Conservation (phyloP, 2,113 vertebrate genomes). For the Microtus ochrogaster region DNA sequence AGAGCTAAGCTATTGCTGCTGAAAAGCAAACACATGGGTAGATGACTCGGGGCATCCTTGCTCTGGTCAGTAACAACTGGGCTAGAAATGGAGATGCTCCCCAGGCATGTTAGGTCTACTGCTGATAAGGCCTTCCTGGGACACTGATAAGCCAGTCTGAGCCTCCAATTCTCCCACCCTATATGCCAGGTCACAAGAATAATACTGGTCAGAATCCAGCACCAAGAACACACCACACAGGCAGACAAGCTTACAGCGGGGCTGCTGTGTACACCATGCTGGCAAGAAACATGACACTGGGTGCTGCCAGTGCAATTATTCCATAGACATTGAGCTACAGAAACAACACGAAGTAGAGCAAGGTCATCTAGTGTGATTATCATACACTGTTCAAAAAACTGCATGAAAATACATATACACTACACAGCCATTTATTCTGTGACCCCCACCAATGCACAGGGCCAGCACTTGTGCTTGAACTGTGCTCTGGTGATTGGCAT, state of each 20-base stretch:
- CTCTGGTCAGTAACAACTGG: background rate
- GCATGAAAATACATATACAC: background rate
- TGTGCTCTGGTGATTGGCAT: background rate
- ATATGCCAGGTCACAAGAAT: background rate
- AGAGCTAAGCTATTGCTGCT: background rate
- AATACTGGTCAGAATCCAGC: background rate
- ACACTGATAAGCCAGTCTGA: background rate
- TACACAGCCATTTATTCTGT: background rate
- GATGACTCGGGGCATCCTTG: background rate
- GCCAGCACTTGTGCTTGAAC: background rate
- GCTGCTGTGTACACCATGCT: rapidly evolving
- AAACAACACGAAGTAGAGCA: background rate
- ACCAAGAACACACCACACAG: background rate
- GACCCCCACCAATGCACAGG: background rate
- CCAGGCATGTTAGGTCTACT: background rate
- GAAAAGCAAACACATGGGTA: background rate
- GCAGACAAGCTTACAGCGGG: background rate
- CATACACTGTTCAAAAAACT: background rate
- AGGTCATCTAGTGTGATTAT: background rate
- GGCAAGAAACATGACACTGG: rapidly evolving
- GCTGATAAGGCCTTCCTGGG: background rate
- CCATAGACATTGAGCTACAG: background rate
- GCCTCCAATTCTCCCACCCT: background rate
- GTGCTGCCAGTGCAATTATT: background rate
- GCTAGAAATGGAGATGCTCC: background rate